These are phyloP conservation scores for Bradypus variegatus DNA, from an alignment of 2,797 vertebrate species.

Conservation along the genomic window DNA sequence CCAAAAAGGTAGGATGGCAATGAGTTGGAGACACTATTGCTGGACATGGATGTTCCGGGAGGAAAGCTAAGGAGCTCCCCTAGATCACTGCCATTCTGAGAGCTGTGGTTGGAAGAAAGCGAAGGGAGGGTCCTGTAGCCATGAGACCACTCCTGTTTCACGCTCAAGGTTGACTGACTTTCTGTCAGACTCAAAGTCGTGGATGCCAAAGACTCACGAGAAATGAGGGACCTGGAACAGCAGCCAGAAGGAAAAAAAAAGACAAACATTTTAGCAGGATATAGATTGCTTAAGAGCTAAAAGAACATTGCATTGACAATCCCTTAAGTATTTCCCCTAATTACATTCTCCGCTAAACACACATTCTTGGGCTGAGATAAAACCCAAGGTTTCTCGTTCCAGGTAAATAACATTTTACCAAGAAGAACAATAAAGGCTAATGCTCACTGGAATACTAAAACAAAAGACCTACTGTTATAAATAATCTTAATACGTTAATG, in stretches of 20 bases:
- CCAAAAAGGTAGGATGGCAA: conserved; percentile 85
- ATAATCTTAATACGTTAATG: conserved; percentile 40
- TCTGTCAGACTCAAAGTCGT: conserved; percentile 86
- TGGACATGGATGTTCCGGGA: conserved; percentile 77
- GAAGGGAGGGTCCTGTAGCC: conserved; percentile 83
- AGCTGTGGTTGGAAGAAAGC: conserved; percentile 72
- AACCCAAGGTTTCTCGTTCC: conserved; percentile 46
- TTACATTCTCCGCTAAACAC: conserved; percentile 51
- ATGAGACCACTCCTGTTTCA: conserved; percentile 87
- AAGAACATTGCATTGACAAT: conserved; percentile 52
- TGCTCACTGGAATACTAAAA: conserved; percentile 46
- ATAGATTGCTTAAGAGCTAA: conserved; percentile 56
- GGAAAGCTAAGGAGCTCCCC: conserved; percentile 75
- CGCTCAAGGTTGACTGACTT: conserved; percentile 81
- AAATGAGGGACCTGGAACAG: conserved; percentile 83
- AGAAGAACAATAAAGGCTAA: conserved; percentile 52
- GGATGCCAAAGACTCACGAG: conserved; percentile 85
- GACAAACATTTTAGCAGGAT: conserved; percentile 57
- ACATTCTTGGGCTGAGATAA: conserved; percentile 55
- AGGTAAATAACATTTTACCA: conserved; percentile 57
- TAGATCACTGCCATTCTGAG: conserved; percentile 76
- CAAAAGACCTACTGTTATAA: conserved; percentile 50
- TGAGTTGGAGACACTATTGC: conserved; percentile 75
- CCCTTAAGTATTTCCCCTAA: conserved; percentile 53
- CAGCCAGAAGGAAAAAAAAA: conserved; percentile 42